Percentiles rank a stretch among this genome's conserved stretches.
Conservation (phyloP, 2,113 vertebrate species). For the Callorhinus ursinus region DNA sequence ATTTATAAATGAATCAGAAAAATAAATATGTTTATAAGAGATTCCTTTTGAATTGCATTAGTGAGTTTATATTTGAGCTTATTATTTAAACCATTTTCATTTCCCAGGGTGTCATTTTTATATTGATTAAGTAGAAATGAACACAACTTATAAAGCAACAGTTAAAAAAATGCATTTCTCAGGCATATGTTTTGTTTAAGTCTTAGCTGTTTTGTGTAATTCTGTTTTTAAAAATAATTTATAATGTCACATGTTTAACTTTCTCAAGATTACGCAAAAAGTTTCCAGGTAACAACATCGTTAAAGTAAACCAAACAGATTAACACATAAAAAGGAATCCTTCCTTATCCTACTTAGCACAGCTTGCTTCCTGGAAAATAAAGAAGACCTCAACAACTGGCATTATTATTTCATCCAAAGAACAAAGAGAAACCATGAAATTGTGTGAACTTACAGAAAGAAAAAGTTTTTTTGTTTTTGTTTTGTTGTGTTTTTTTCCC, state of each 20-base stretch:
- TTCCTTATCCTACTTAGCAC: not conserved
- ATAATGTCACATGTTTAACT: not conserved
- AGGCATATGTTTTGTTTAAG: not conserved
- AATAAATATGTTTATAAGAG: slow-evolving; percentile 21
- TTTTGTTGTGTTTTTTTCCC: no score
- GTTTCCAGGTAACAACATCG: not conserved
- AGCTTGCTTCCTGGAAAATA: not conserved
- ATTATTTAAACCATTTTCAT: slow-evolving; percentile 32
- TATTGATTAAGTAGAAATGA: not conserved
- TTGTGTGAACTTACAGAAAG: not conserved
- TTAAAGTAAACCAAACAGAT: slow-evolving; percentile 27
- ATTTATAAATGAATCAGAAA: not conserved
- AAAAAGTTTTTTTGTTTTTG: no score
- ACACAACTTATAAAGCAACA: not conserved
- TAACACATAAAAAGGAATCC: slow-evolving; percentile 9
- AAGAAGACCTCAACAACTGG: not conserved
- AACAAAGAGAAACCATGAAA: not conserved
- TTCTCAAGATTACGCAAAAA: not conserved
- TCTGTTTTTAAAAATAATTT: not conserved
- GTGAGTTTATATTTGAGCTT: slow-evolving; percentile 52
- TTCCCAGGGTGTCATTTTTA: not conserved
- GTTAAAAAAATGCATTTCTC: not conserved
- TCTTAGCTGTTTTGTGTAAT: not conserved
- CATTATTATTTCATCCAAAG: not conserved
- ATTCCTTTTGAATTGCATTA: slow-evolving; percentile 28